Conservation (phyloP, 1,140 invertebrate genomes). For the Alviniconcha marisindica region DNA sequence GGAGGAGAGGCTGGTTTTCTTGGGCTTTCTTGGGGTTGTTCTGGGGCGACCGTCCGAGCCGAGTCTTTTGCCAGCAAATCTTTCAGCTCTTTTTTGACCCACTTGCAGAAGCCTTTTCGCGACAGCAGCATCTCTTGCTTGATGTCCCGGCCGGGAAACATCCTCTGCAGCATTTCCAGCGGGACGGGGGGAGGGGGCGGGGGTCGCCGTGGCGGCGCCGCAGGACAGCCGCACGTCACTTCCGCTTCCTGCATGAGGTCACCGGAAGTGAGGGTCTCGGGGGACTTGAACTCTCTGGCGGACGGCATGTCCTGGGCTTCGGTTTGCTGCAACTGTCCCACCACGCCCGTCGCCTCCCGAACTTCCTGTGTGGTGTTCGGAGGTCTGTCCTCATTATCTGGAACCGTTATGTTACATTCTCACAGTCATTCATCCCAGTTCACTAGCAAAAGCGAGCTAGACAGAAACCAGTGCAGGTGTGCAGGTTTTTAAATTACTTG, state of each 20-base stretch:
- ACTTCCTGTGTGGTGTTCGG: no score
- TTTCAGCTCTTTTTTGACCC: neutral
- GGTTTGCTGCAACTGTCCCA: neutral
- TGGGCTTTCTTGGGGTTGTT: neutral
- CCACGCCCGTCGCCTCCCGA: neutral
- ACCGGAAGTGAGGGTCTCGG: neutral
- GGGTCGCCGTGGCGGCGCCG: neutral
- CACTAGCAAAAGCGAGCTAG: no score
- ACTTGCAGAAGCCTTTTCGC: neutral
- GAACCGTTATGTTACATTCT: no score
- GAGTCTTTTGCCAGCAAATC: neutral
- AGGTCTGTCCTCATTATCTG: no score
- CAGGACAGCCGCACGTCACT: neutral
- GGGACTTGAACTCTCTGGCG: neutral
- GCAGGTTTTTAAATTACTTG: no score
- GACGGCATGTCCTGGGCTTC: neutral
- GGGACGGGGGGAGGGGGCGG: slow-evolving; percentile 22
- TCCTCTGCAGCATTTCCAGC: neutral
- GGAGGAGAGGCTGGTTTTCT: no score
- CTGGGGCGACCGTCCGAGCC: neutral
- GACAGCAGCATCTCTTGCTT: neutral
- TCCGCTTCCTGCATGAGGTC: neutral
- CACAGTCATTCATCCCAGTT: no score
- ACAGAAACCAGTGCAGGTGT: no score
- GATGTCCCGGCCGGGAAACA: slow-evolving; percentile 15